These are phyloP conservation scores for Macrosteles quadrilineatus DNA, from an alignment of 1,140 invertebrate species.

Conservation along the genomic window DNA sequence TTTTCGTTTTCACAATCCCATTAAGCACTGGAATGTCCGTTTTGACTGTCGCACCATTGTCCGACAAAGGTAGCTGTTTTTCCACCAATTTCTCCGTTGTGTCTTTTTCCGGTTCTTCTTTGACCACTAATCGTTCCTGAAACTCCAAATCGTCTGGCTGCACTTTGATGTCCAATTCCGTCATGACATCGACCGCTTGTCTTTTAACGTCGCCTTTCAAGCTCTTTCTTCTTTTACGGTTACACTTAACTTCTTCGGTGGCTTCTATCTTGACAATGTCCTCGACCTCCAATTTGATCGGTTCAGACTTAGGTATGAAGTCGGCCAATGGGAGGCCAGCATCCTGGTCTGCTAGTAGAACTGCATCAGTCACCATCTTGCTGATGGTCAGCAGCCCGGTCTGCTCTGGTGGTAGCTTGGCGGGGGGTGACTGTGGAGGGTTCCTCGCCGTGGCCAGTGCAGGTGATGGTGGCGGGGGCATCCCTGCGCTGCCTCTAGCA, in stretches of 20 bases:
- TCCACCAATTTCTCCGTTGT: slow-evolving; percentile 5
- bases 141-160: slow-evolving; percentile 1
- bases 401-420: background rate
- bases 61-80: slow-evolving; percentile 17
- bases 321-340: slow-evolving; percentile 17
- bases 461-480: slow-evolving; percentile 43
- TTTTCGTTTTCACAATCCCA: slow-evolving; percentile 30
- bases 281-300: slow-evolving; percentile 45
- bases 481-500: slow-evolving; percentile 38
- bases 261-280: slow-evolving; percentile 49
- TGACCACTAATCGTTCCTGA: slow-evolving; percentile 35
- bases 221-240: slow-evolving; percentile 49
- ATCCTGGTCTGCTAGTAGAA: slow-evolving; percentile 49
- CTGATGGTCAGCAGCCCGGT: slow-evolving; percentile 42
- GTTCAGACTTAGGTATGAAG: slow-evolving; percentile 43
- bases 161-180: slow-evolving; percentile 13
- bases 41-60: slow-evolving; percentile 33
- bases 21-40: slow-evolving; percentile 27
- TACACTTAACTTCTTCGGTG: slow-evolving; percentile 42
- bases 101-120: slow-evolving; percentile 37
- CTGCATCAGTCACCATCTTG: slow-evolving; percentile 48
- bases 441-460: slow-evolving; percentile 43
- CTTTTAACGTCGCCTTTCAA: slow-evolving; percentile 37
- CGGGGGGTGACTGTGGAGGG: slow-evolving; percentile 33
- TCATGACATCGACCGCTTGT: slow-evolving; percentile 27